phyloP scores from a whole-genome alignment of 2,113 vertebrate species.

The Scomber japonicus region DNA sequence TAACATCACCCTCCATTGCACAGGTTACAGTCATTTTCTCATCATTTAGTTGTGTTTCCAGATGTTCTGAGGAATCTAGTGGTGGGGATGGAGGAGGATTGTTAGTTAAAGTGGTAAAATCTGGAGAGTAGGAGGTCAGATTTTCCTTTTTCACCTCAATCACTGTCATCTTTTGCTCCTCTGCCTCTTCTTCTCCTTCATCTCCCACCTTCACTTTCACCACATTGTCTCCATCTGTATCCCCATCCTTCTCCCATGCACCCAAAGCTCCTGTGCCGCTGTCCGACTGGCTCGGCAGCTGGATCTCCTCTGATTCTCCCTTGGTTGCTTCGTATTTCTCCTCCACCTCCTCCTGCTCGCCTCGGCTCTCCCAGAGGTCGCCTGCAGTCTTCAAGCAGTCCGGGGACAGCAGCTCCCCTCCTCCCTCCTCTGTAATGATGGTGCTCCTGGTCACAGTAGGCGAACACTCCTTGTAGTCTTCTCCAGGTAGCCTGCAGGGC shows the following conservation, averaged over 20 bases:
- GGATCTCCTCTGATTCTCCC: conserved; percentile 88
- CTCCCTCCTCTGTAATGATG: conserved; percentile 45
- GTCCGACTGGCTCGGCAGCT: conserved; percentile 94
- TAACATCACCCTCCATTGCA: neutral
- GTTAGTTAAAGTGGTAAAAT: conserved; percentile 83
- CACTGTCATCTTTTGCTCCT: conserved; percentile 83
- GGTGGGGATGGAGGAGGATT: conserved; percentile 87
- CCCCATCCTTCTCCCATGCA: conserved; percentile 46
- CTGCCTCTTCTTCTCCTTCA: conserved; percentile 80
- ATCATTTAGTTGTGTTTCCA: conserved; percentile 21
- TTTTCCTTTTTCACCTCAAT: conserved; percentile 91
- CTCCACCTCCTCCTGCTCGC: conserved; percentile 53
- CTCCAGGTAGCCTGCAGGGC: conserved; percentile 83
- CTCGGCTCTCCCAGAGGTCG: conserved; percentile 78
- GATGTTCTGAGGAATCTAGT: conserved; percentile 83
- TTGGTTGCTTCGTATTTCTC: conserved; percentile 72
- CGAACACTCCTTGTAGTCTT: conserved; percentile 77
- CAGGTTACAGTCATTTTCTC: conserved; percentile 20
- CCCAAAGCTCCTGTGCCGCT: conserved; percentile 60
- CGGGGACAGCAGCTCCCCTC: conserved; percentile 85
- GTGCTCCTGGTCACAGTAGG: conserved; percentile 69
- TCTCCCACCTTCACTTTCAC: conserved; percentile 80
- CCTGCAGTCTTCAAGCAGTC: conserved; percentile 84
- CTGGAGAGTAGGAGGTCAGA: conserved; percentile 88
- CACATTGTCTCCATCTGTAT: conserved; percentile 69